A percentile compares a stretch with the other conserved stretches of the same genome.
Evolutionary conservation across 2,888 invertebrate genomes (phyloP).

Genomic region (Nemurella pictetii): DNA sequence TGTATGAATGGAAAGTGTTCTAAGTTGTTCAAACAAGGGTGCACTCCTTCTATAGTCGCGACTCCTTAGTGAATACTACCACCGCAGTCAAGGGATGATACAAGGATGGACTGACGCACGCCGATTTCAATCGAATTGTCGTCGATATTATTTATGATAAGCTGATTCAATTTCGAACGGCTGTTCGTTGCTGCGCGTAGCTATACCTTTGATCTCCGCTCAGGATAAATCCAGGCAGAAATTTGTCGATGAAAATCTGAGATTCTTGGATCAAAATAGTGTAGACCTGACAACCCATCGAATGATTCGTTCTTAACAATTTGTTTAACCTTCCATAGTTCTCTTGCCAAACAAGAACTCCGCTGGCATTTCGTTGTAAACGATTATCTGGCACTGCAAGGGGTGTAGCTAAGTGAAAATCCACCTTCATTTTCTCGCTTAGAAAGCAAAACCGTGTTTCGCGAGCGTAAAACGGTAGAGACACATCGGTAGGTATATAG

Average conservation of each 20-base stretch:
- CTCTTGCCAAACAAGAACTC: too few relatives aligned
- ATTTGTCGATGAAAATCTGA: too few relatives aligned
- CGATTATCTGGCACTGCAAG: too few relatives aligned
- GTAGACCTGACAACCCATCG: too few relatives aligned
- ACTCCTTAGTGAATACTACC: background rate
- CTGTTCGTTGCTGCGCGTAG: too few relatives aligned
- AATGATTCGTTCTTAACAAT: too few relatives aligned
- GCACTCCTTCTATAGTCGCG: background rate
- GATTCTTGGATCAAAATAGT: too few relatives aligned
- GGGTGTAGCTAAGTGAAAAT: background rate
- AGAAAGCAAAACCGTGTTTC: background rate
- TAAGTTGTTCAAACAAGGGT: conserved; percentile 9
- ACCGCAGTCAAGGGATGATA: background rate
- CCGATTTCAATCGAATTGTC: background rate
- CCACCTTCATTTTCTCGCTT: background rate
- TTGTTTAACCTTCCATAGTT: too few relatives aligned
- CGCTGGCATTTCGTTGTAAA: too few relatives aligned
- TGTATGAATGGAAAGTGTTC: background rate
- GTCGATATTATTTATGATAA: background rate
- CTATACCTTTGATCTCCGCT: too few relatives aligned
- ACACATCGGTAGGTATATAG: background rate
- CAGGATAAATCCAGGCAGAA: too few relatives aligned
- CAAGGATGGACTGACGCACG: background rate
- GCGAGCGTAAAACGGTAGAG: background rate
- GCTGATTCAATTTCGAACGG: background rate